Conservation (phyloP, 2,888 invertebrate species). For the Torymus texanus region DNA sequence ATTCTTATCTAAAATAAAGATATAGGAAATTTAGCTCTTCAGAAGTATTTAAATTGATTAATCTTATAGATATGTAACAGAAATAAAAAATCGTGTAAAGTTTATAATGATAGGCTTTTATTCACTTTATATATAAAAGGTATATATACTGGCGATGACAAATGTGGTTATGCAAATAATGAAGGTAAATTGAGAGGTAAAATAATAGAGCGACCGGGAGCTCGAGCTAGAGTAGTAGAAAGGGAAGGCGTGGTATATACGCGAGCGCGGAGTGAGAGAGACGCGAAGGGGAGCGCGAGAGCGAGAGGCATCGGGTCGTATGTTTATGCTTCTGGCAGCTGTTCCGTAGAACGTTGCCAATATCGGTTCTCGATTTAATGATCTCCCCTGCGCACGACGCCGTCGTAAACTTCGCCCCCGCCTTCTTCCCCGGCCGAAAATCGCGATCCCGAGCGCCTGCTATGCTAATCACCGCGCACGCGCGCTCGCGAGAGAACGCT, state of each 20-base stretch:
- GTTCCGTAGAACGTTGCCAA: conserved; percentile 70
- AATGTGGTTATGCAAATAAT: conserved; percentile 7
- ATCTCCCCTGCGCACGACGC: conserved; percentile 64
- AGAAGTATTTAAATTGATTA: no score
- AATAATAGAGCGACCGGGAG: conserved; percentile 7
- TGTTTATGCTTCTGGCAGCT: conserved; percentile 73
- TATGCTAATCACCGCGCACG: conserved; percentile 40
- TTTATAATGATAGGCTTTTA: no score
- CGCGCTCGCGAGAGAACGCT: no score
- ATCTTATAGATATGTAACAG: no score
- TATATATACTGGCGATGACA: neutral
- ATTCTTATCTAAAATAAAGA: no score
- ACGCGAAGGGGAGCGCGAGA: neutral
- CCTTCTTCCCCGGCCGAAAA: conserved; percentile 13
- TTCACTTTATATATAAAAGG: no score
- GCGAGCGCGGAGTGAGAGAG: conserved; percentile 23
- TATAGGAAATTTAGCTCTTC: no score
- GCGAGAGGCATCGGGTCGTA: conserved; percentile 63
- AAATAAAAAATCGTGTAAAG: no score
- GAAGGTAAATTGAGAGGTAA: conserved; percentile 23
- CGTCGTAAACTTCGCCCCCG: conserved; percentile 60
- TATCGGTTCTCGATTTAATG: conserved; percentile 75
- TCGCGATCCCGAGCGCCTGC: conserved; percentile 9
- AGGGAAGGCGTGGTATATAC: neutral
- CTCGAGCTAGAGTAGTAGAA: conserved; percentile 4